These are phyloP conservation scores for Echinometra lucunter DNA, from an alignment of 53 echinoderm and acorn worm genomes.

Conservation along the genomic window DNA sequence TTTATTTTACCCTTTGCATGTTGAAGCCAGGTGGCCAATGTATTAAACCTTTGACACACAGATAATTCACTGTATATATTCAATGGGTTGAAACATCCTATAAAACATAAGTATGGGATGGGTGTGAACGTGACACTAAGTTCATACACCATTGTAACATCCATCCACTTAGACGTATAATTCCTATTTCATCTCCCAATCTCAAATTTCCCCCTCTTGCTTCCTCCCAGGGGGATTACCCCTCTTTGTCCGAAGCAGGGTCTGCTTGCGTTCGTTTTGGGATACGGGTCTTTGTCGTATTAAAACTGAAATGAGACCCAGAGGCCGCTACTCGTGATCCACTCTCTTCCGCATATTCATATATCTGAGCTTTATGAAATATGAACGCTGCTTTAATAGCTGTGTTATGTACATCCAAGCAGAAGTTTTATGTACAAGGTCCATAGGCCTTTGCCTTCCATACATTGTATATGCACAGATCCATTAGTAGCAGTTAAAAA, in stretches of 20 bases:
- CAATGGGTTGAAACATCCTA: not conserved
- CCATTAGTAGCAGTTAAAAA: no score
- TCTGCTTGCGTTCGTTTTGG: not conserved
- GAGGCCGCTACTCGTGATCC: not conserved
- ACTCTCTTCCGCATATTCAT: not conserved
- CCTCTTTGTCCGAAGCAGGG: slow-evolving; percentile 14
- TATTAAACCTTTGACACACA: no score
- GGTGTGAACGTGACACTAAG: not conserved
- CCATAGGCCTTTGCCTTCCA: no score
- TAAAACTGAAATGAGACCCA: slow-evolving; percentile 23
- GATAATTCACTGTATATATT: no score
- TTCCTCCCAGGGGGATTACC: slow-evolving; percentile 36
- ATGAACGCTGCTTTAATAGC: not conserved
- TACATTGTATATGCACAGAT: no score
- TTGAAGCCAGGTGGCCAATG: no score
- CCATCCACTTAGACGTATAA: not conserved
- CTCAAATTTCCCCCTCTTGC: slow-evolving; percentile 17
- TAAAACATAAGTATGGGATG: not conserved
- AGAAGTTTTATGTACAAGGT: no score
- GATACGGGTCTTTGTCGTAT: slow-evolving; percentile 25
- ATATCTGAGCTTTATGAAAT: not conserved
- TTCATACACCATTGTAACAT: slow-evolving; percentile 26
- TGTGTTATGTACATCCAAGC: not conserved
- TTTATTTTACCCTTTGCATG: no score
- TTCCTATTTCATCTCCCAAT: slow-evolving; percentile 34